Percentiles rank a stretch among this genome's conserved stretches.
phyloP scores from a whole-genome alignment of 2,888 invertebrate genomes.

The Microplitis deprimator region DNA sequence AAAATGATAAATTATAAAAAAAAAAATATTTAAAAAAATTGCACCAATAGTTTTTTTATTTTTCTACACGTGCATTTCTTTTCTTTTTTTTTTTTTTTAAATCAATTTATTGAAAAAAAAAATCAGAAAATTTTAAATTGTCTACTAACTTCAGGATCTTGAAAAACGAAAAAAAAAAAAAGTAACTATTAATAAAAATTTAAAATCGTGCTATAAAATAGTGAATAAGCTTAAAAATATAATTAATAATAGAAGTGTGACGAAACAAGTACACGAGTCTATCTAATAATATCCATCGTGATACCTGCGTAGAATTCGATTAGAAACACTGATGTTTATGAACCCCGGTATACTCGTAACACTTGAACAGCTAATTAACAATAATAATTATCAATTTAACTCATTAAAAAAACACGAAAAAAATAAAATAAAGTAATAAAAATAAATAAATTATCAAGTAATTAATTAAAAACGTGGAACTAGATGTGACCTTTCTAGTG shows the following conservation, averaged over 20 bases:
- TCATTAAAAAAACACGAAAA: neutral
- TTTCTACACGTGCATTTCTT: too few species aligned
- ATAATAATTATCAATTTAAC: conserved; percentile 31
- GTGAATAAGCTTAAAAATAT: conserved; percentile 16
- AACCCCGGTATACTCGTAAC: conserved; percentile 57
- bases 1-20: too few species aligned
- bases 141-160: too few species aligned
- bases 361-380: conserved; percentile 57
- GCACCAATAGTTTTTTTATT: too few species aligned
- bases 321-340: conserved; percentile 58
- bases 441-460: neutral
- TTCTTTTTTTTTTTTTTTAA: too few species aligned
- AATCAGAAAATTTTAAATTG: too few species aligned
- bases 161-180: neutral
- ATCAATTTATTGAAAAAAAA: too few species aligned
- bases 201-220: conserved; percentile 25
- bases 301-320: conserved; percentile 60
- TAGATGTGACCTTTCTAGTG: neutral
- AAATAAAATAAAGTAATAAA: neutral
- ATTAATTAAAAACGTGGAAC: neutral
- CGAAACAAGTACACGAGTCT: conserved; percentile 19
- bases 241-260: conserved; percentile 27
- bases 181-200: neutral
- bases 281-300: conserved; percentile 34
- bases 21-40: too few species aligned